Conservation (phyloP, 1,140 invertebrate genomes). For the Papilio xuthus region DNA sequence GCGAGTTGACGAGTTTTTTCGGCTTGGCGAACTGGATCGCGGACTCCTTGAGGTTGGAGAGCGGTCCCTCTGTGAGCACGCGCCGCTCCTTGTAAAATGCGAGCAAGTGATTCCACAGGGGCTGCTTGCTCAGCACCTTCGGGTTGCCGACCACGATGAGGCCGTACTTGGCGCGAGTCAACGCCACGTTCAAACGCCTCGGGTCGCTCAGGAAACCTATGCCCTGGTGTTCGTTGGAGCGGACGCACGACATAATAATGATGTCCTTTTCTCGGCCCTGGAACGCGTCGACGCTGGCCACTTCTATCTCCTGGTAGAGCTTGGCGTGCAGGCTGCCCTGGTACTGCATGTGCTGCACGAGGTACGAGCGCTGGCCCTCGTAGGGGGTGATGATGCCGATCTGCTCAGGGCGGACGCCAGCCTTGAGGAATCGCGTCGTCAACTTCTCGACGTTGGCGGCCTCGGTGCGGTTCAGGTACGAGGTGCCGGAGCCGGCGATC, state of each 20-base stretch:
- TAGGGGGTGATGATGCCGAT: slow-evolving; percentile 99
- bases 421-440: slow-evolving; percentile 95
- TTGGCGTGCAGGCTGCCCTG: slow-evolving; percentile 98
- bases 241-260: slow-evolving; percentile 99
- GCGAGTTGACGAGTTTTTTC: slow-evolving; percentile 95
- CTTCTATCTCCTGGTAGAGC: slow-evolving; percentile 99
- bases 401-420: slow-evolving; percentile 98
- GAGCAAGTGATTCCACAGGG: slow-evolving; percentile 98
- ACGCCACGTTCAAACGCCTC: slow-evolving; percentile 97
- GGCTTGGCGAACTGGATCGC: slow-evolving; percentile 99
- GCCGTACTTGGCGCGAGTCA: slow-evolving; percentile 98
- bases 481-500: slow-evolving; percentile 98
- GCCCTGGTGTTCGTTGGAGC: slow-evolving; percentile 96
- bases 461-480: slow-evolving; percentile 99
- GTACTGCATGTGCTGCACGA: slow-evolving; percentile 99
- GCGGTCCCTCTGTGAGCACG: slow-evolving; percentile 97
- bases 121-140: slow-evolving; percentile 98
- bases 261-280: slow-evolving; percentile 99
- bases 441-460: slow-evolving; percentile 99
- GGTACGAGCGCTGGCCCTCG: slow-evolving; percentile 98
- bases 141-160: slow-evolving; percentile 99
- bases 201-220: slow-evolving; percentile 99
- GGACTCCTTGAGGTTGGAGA: slow-evolving; percentile 98
- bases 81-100: slow-evolving; percentile 99
- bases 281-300: slow-evolving; percentile 99